These are phyloP conservation scores for mouse (Mus musculus) DNA, from an alignment of 2,113 vertebrate species.

Conservation along the genomic window DNA sequence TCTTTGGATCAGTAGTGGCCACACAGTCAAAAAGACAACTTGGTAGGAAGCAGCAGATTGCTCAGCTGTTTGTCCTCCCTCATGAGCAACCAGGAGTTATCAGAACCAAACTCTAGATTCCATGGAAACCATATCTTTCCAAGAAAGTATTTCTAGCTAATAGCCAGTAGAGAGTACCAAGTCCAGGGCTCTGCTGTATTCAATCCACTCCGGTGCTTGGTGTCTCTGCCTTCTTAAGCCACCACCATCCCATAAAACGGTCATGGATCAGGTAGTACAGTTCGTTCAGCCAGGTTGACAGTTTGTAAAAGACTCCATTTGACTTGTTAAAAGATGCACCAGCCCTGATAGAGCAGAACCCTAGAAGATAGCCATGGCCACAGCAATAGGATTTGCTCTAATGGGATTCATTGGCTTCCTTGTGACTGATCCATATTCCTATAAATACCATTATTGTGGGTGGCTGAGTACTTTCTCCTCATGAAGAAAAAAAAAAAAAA, in stretches of 20 bases:
- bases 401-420: slow-evolving; percentile 99
- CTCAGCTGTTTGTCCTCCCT: background rate
- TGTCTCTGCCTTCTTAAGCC: background rate
- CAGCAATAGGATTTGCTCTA: slow-evolving; percentile 98
- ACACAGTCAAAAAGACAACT: background rate
- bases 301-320: slow-evolving; percentile 97
- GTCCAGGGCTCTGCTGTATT: background rate
- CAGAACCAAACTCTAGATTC: background rate
- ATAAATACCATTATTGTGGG: slow-evolving; percentile 99
- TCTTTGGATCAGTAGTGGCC: background rate
- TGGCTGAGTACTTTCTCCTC: background rate
- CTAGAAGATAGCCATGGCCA: slow-evolving; percentile 99
- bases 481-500: too few species aligned
- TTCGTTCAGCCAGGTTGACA: slow-evolving; percentile 97
- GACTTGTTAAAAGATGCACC: slow-evolving; percentile 87
- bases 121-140: background rate
- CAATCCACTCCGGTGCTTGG: background rate
- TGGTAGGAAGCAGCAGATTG: background rate
- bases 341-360: slow-evolving; percentile 96
- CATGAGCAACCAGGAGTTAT: background rate
- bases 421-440: slow-evolving; percentile 96
- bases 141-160: background rate
- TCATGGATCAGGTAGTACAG: slow-evolving; percentile 98
- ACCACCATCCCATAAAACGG: slow-evolving; percentile 32
- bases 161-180: background rate